Evolutionary conservation across 2,888 invertebrate species (phyloP).

Genomic region (Mylabris sibirica): DNA sequence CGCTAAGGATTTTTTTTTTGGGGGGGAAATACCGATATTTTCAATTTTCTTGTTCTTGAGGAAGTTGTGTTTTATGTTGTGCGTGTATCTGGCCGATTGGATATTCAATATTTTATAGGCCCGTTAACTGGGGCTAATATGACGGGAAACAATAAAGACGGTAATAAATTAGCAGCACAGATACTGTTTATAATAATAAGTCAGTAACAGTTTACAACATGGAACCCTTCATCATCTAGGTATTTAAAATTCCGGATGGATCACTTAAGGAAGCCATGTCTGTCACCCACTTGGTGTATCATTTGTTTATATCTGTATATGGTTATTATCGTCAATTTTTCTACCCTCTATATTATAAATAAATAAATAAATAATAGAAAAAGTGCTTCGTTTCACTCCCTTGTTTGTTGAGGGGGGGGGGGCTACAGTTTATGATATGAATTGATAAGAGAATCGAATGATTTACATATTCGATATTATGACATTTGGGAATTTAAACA

Average conservation of each 20-base stretch:
- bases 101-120: conserved; percentile 11
- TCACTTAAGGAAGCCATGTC: conserved; percentile 42
- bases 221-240: conserved; percentile 46
- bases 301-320: conserved; percentile 43
- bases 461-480: conserved; percentile 12
- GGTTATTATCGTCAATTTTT: conserved; percentile 39
- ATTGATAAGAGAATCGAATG: background rate
- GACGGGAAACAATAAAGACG: conserved; percentile 52
- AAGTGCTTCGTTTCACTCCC: background rate
- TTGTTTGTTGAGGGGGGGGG: no score
- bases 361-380: background rate
- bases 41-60: background rate
- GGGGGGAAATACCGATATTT: no score
- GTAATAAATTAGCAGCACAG: conserved; percentile 53
- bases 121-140: conserved; percentile 37
- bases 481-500: conserved; percentile 13
- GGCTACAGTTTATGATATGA: background rate
- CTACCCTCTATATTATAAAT: conserved; percentile 31
- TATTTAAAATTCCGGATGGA: conserved; percentile 42
- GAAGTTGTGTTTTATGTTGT: no score
- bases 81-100: conserved; percentile 4
- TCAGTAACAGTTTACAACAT: conserved; percentile 53
- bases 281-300: conserved; percentile 50
- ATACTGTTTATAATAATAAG: conserved; percentile 57
- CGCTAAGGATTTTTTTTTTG: no score